Percentiles rank a stretch among this genome's conserved stretches.
Conservation (phyloP, 92 coral and sea anemone genomes). For the Epizoanthus ramosus region DNA sequence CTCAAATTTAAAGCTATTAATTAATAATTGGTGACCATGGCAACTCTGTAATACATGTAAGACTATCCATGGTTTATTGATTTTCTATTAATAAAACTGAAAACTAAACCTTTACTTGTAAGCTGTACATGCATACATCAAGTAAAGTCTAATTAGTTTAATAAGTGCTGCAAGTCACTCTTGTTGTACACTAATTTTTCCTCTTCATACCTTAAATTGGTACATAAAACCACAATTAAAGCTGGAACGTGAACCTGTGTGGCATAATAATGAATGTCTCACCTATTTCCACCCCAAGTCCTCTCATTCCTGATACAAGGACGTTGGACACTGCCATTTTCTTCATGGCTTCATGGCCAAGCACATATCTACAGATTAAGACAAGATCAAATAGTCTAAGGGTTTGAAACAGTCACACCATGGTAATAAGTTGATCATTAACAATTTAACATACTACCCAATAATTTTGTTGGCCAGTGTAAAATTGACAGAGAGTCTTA, state of each 20-base stretch:
- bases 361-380: slow-evolving; percentile 83
- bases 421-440: neutral
- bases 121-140: no score
- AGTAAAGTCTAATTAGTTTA: no score
- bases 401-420: neutral
- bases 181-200: neutral
- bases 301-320: slow-evolving; percentile 90
- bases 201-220: neutral
- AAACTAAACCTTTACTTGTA: no score
- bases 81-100: no score
- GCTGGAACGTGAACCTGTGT: neutral
- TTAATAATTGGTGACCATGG: neutral
- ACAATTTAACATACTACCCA: no score
- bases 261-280: neutral
- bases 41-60: neutral
- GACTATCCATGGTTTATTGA: neutral
- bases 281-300: slow-evolving; percentile 98
- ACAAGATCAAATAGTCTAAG: neutral
- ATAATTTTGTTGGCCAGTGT: no score
- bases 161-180: no score
- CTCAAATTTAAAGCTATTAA: no score
- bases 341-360: slow-evolving; percentile 99
- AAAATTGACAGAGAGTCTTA: no score
- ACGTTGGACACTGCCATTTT: slow-evolving; percentile 97
- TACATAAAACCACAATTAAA: no score